Conservation (phyloP, 2,888 invertebrate species). For the Dolomedes plantarius region DNA sequence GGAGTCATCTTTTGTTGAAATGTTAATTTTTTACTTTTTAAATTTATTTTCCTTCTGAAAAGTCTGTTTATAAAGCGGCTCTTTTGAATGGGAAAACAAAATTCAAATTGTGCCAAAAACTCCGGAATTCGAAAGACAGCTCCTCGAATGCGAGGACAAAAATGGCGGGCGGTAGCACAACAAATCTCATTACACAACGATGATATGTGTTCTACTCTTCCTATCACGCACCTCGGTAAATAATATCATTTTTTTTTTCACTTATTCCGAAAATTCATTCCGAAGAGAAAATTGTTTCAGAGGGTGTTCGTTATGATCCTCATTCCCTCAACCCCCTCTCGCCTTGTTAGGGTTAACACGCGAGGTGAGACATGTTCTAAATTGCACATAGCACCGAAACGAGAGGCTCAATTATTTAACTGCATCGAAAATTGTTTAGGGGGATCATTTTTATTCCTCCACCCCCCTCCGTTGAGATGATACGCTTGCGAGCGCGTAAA, state of each 20-base stretch:
- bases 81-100: too few species aligned
- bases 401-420: slow-evolving; percentile 60
- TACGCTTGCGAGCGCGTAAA: background rate
- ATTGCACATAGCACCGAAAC: slow-evolving; percentile 41
- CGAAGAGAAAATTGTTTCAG: slow-evolving; percentile 37
- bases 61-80: too few species aligned
- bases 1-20: too few species aligned
- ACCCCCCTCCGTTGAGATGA: background rate
- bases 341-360: slow-evolving; percentile 36
- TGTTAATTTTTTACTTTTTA: too few species aligned
- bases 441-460: slow-evolving; percentile 62
- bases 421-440: slow-evolving; percentile 66
- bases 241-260: slow-evolving; percentile 47
- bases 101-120: too few species aligned
- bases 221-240: slow-evolving; percentile 28
- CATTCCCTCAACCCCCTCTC: too few species aligned
- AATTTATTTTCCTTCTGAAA: too few species aligned
- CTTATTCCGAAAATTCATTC: slow-evolving; percentile 27
- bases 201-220: slow-evolving; percentile 37
- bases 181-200: background rate
- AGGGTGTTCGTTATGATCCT: too few species aligned
- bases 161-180: slow-evolving; percentile 25
- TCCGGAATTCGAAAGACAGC: too few species aligned
- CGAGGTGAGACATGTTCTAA: slow-evolving; percentile 53
- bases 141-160: slow-evolving; percentile 28